Base-by-base conservation (phyloP, 2,113 vertebrate genomes). In the Saccopteryx leptura region DNA sequence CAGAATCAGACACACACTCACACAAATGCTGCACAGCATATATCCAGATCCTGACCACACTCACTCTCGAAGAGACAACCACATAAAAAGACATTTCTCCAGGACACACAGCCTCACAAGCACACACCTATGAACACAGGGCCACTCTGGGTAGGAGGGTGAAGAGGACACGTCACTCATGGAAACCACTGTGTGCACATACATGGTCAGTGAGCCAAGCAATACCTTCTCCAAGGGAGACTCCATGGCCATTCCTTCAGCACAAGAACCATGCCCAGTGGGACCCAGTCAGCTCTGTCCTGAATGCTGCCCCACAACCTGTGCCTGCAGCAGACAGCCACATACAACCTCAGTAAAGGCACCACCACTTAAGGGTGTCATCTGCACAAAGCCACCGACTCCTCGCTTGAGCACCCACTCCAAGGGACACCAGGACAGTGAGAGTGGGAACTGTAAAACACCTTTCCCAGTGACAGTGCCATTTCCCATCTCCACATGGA, bases 391-490 rank as follows among this genome's bases (percentile, higher is more conserved):
- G 39, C 71, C 33, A 5, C 69, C 3, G 39, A 39, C 71, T 46
- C 33, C 46, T 48, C 12, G 9, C 46, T 26, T 11, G 23, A 48
- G 23, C 71, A 14, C 21, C 39, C 23, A 15, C 33, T 26, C 23
- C 71, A 24, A 12, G 63, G 26, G 63, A 13, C 61, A 4, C n/a
- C 39, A 24, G 69, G 69, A 9, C 33, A 21, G 24, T 7, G 48
- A 24, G 24, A 12, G 46, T 39, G 9, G 72, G 48, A 7, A 3
- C 46, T 28, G 46, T 5, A 7, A 4, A 7, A 4, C 2, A 2
- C 19, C 60, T 28, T 26, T 26, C 19, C 11, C 21, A 17, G 19
- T 3, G 2, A 7, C 4, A 0, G 23, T 7, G 24, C 46, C 1
- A 3, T 2, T 12, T 39, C 18, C 10, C 1, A n/a, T 31, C 54